Evolutionary conservation across 2,113 vertebrate species (phyloP).

Genomic region (Zeus faber): DNA sequence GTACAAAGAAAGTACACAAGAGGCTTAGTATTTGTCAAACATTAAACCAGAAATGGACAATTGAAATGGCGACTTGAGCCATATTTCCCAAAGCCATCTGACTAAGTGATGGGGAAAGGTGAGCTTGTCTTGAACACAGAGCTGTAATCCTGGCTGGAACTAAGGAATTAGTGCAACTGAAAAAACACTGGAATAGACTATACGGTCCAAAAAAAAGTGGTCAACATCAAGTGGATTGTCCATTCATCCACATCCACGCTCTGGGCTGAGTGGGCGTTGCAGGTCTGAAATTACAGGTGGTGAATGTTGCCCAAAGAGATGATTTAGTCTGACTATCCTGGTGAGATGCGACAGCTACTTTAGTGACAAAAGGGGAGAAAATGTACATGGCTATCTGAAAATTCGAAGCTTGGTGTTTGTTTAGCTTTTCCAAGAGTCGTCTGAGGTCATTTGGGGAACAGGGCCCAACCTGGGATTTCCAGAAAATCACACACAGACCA

Average conservation of each 20-base stretch:
- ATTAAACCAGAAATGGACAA: no score
- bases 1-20: no score
- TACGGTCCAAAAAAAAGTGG: constrained; percentile 4
- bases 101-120: no score
- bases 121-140: not conserved
- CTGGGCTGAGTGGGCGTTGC: constrained; percentile 29
- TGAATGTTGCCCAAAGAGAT: constrained; percentile 19
- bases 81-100: no score
- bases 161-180: not conserved
- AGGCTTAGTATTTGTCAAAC: no score
- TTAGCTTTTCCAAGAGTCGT: no score
- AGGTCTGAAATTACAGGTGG: constrained; percentile 51
- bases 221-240: constrained; percentile 31
- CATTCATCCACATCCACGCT: constrained; percentile 18
- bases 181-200: not conserved
- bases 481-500: constrained; percentile 11
- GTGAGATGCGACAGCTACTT: no score
- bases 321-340: not conserved
- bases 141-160: not conserved
- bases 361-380: no score
- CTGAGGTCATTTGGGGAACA: not conserved
- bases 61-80: no score
- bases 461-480: no score
- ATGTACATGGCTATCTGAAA: no score
- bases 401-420: no score